A percentile compares a stretch with the other conserved stretches of the same genome.
These are phyloP conservation scores for Pocillopora grandis DNA, from an alignment of 92 coral and sea anemone species.

Conservation along the genomic window DNA sequence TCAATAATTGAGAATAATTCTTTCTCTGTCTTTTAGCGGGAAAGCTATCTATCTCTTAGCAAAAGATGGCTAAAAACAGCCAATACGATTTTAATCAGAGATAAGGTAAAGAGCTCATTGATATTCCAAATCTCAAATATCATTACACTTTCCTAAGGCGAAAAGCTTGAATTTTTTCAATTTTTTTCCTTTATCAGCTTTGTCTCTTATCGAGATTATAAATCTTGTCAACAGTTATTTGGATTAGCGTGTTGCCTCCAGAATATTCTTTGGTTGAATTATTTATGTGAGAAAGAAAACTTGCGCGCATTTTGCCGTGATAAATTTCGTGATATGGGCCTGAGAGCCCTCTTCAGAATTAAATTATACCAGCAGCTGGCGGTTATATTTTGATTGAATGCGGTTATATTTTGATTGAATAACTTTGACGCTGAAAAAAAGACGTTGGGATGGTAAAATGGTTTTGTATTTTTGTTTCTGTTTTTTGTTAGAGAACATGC, in stretches of 20 bases:
- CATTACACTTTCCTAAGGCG: background rate
- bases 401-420: background rate
- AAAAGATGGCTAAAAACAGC: no score
- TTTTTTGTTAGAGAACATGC: background rate
- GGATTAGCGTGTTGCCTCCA: background rate
- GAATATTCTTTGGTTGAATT: constrained; percentile 1
- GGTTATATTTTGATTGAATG: background rate
- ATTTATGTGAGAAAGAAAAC: constrained; percentile 14
- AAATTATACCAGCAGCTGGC: background rate
- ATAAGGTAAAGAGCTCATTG: no score
- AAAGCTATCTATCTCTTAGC: no score
- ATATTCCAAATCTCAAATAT: background rate
- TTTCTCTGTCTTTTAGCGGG: no score
- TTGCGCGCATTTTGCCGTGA: background rate
- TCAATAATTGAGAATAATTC: no score
- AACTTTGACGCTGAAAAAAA: background rate
- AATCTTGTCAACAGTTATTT: background rate
- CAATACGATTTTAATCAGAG: background rate
- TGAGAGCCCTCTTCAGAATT: background rate
- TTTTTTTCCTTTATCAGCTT: background rate
- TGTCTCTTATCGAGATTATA: background rate
- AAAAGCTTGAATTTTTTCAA: background rate
- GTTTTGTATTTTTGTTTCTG: background rate
- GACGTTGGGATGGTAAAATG: background rate
- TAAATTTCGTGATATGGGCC: background rate